Evolutionary conservation across 2,797 vertebrate species (phyloP).

Genomic region (Labroides dimidiatus): DNA sequence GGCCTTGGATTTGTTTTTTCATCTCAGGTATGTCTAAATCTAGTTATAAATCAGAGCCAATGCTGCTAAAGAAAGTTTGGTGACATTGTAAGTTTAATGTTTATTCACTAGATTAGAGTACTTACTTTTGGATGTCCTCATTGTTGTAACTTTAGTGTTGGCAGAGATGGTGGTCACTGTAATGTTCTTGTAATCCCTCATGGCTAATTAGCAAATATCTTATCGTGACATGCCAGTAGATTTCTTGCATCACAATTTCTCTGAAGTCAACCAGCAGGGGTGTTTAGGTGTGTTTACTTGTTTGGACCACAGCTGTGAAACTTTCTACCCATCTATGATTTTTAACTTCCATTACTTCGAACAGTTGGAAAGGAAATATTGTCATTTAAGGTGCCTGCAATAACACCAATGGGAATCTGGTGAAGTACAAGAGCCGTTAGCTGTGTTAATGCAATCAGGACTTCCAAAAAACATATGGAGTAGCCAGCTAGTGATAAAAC

Average conservation of each 20-base stretch:
- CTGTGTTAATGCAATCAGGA: background rate
- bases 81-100: slow-evolving; percentile 8
- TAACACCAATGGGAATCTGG: background rate
- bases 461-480: too few relatives aligned
- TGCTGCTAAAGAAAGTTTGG: slow-evolving; percentile 17
- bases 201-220: slow-evolving; percentile 65
- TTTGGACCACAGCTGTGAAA: slow-evolving; percentile 17
- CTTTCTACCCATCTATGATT: slow-evolving; percentile 4
- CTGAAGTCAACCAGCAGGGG: slow-evolving; percentile 40
- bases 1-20: slow-evolving; percentile 38
- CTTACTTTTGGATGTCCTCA: slow-evolving; percentile 58
- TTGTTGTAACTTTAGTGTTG: slow-evolving; percentile 63
- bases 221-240: slow-evolving; percentile 41
- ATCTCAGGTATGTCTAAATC: slow-evolving; percentile 23
- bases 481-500: too few relatives aligned
- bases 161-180: slow-evolving; percentile 49
- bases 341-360: slow-evolving; percentile 2
- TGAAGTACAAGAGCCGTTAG: background rate
- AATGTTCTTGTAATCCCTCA: slow-evolving; percentile 66
- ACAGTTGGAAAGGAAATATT: slow-evolving; percentile 17
- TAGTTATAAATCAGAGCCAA: slow-evolving; percentile 30
- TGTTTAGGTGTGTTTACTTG: slow-evolving; percentile 20
- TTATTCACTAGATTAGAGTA: slow-evolving; percentile 4
- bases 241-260: slow-evolving; percentile 45
- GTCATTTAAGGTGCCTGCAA: background rate